These are phyloP conservation scores for Dryomyza anilis DNA, from an alignment of 2,888 invertebrate species.

Conservation along the genomic window DNA sequence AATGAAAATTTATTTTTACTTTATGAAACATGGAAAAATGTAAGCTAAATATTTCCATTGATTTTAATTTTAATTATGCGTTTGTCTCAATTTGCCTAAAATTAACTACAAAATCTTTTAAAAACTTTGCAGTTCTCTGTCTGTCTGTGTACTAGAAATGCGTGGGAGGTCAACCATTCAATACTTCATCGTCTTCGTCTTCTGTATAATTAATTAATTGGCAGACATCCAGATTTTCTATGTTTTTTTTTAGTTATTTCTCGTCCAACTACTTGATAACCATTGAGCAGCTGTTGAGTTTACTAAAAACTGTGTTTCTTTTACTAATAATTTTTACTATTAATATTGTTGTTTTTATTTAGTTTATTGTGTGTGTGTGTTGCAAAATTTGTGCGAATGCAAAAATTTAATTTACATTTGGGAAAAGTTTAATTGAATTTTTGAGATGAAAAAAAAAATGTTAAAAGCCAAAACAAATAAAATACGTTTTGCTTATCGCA, in stretches of 20 bases:
- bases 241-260: slow-evolving; percentile 6
- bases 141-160: not conserved
- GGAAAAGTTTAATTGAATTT: slow-evolving; percentile 1
- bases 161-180: slow-evolving; percentile 45
- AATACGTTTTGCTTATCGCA: too few relatives aligned
- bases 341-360: not conserved
- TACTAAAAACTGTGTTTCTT: too few relatives aligned
- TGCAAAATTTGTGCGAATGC: slow-evolving; percentile 7
- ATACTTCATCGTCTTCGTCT: slow-evolving; percentile 23
- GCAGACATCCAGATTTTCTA: slow-evolving; percentile 56
- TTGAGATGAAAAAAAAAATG: slow-evolving; percentile 1
- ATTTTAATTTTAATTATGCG: too few relatives aligned
- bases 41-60: too few relatives aligned
- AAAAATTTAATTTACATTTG: not conserved
- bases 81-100: too few relatives aligned
- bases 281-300: slow-evolving; percentile 19
- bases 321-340: too few relatives aligned
- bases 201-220: slow-evolving; percentile 58
- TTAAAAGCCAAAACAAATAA: too few relatives aligned
- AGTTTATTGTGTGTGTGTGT: too few relatives aligned
- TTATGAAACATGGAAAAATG: too few relatives aligned
- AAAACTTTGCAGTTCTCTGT: not conserved
- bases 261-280: slow-evolving; percentile 1
- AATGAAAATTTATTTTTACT: too few relatives aligned
- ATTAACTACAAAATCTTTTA: not conserved